These are phyloP conservation scores for Plemyria rubiginata DNA, from an alignment of 2,888 invertebrate genomes.

Conservation along the genomic window DNA sequence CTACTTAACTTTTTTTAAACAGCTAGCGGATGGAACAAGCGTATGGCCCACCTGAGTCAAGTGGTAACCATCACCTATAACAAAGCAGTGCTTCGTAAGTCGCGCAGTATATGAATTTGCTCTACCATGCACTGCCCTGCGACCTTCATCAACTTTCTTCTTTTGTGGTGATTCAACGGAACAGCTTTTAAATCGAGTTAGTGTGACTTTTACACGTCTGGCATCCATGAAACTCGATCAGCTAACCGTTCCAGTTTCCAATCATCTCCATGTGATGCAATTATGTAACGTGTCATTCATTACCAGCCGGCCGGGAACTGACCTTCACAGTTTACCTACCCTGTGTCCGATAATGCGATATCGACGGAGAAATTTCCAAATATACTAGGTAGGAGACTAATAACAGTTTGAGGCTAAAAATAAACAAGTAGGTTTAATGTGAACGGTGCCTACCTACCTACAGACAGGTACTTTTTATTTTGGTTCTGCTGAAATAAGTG, in stretches of 20 bases:
- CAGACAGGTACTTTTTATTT: no score
- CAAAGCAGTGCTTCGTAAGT: no score
- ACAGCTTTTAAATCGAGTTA: conserved; percentile 11
- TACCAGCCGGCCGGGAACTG: conserved; percentile 12
- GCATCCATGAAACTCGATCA: conserved; percentile 6
- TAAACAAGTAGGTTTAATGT: not conserved
- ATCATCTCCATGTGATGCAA: conserved; percentile 23
- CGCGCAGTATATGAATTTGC: no score
- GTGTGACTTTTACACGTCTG: not conserved
- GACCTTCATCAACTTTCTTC: no score
- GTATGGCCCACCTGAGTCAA: no score
- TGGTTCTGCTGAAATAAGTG: no score
- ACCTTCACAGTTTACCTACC: conserved; percentile 34
- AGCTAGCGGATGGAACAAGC: no score
- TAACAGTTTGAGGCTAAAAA: not conserved
- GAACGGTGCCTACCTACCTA: no score
- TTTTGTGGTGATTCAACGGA: no score
- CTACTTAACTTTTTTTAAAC: no score
- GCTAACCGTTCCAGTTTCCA: conserved; percentile 11
- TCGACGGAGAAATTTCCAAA: not conserved
- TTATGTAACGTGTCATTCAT: conserved; percentile 26
- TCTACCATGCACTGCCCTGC: no score
- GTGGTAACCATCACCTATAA: no score
- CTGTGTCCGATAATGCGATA: conserved; percentile 27
- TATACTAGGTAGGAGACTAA: not conserved